A percentile compares a stretch with the other conserved stretches of the same genome.
Conservation (phyloP, 53 echinoderm and acorn worm species). For the Apostichopus leukothele region DNA sequence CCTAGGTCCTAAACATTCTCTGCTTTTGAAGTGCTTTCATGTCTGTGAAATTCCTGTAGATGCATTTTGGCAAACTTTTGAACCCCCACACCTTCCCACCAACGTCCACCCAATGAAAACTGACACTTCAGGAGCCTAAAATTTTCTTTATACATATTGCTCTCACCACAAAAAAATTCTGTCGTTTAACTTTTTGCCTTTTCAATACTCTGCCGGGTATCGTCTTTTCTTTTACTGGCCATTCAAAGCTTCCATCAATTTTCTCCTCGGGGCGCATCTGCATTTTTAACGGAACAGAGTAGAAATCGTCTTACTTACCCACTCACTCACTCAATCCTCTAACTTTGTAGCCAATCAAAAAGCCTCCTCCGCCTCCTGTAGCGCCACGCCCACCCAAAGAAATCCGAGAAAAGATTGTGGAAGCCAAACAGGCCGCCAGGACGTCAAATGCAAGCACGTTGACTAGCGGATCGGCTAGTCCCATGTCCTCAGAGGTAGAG, state of each 20-base stretch:
- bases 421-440: slow-evolving; percentile 53
- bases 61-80: background rate
- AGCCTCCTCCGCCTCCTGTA: slow-evolving; percentile 73
- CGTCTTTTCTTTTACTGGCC: background rate
- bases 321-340: background rate
- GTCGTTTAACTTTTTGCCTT: background rate
- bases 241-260: background rate
- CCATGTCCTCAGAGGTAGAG: slow-evolving; percentile 89
- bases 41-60: background rate
- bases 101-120: background rate
- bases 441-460: slow-evolving; percentile 70
- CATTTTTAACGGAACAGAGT: background rate
- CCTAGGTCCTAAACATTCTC: too few relatives aligned
- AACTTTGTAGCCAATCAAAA: slow-evolving; percentile 76
- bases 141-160: too few relatives aligned
- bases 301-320: background rate
- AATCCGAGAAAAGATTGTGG: slow-evolving; percentile 41
- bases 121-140: too few relatives aligned
- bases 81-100: background rate
- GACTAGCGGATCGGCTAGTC: slow-evolving; percentile 77
- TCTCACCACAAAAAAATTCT: too few relatives aligned
- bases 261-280: background rate
- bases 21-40: too few relatives aligned
- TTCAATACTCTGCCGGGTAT: background rate
- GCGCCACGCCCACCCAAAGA: slow-evolving; percentile 79